Evolutionary conservation across 2,797 vertebrate genomes (phyloP).

Genomic region (Neopelma chrysocephalum): DNA sequence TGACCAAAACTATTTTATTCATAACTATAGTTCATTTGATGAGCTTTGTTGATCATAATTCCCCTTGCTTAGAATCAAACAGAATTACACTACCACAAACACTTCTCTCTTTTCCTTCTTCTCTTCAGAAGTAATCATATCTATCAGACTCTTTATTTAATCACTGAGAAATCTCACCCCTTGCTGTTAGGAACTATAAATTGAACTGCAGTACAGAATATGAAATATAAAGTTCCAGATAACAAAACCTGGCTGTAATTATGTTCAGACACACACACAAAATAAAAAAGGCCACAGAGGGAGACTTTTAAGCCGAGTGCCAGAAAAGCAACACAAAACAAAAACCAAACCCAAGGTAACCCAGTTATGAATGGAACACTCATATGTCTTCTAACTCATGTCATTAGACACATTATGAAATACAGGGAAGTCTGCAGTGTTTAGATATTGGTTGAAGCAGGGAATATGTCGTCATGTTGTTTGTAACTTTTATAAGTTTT

Average conservation of each 20-base stretch:
- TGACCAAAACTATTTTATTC: constrained; percentile 11
- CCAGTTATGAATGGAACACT: neutral
- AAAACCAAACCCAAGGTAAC: neutral
- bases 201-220: constrained; percentile 4
- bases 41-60: neutral
- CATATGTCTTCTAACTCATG: neutral
- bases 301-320: neutral
- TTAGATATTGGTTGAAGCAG: neutral
- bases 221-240: neutral
- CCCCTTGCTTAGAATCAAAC: neutral
- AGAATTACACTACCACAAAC: neutral
- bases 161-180: neutral
- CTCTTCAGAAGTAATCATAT: neutral
- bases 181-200: constrained; percentile 39
- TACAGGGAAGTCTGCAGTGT: neutral
- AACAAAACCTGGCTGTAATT: neutral
- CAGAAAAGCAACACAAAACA: neutral
- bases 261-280: neutral
- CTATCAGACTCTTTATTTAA: neutral
- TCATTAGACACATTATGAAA: neutral
- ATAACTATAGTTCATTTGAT: neutral
- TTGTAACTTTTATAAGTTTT: neutral
- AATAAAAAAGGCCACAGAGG: neutral
- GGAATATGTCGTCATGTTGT: neutral
- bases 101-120: neutral